Percentiles rank a stretch among this genome's conserved stretches.
Evolutionary conservation across 2,113 vertebrate species (phyloP).

Genomic region (Xiphophorus couchianus): DNA sequence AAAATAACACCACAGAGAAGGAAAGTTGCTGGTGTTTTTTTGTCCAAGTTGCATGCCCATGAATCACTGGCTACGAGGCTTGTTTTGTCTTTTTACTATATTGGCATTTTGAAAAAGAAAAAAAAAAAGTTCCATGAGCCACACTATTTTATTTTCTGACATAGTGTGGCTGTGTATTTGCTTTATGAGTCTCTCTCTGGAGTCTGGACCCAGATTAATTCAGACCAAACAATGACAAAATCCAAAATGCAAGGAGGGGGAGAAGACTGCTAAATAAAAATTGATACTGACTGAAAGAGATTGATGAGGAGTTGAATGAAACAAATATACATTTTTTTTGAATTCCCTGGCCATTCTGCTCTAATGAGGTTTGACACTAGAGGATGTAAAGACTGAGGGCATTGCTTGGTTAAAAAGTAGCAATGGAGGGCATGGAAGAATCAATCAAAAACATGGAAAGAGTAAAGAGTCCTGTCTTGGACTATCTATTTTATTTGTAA

Average conservation of each 20-base stretch:
- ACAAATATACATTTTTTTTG: conserved; percentile 1
- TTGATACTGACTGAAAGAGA: not conserved
- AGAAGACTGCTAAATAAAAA: not conserved
- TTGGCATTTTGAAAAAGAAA: not conserved
- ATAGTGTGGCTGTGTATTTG: conserved; percentile 59
- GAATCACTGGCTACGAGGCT: conserved; percentile 35
- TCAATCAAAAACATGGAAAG: too few species aligned
- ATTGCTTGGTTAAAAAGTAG: not conserved
- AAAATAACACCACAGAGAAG: conserved; percentile 73
- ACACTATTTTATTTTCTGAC: conserved; percentile 55
- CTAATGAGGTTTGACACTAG: not conserved
- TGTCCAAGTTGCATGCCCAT: conserved; percentile 45
- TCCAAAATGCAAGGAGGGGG: conserved; percentile 26
- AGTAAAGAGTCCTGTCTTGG: not conserved
- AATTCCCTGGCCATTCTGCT: not conserved
- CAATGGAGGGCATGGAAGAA: too few species aligned
- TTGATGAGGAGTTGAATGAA: not conserved
- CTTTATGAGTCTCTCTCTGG: conserved; percentile 56
- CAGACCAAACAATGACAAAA: conserved; percentile 56
- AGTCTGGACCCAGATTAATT: conserved; percentile 70
- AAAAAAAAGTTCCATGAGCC: conserved; percentile 18
- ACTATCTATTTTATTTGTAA: too few species aligned
- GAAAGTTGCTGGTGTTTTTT: conserved; percentile 48
- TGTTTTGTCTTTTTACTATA: not conserved
- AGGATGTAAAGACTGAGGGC: not conserved